Evolutionary conservation across 2,888 invertebrate genomes (phyloP).

Genomic region (Andricus curvator): DNA sequence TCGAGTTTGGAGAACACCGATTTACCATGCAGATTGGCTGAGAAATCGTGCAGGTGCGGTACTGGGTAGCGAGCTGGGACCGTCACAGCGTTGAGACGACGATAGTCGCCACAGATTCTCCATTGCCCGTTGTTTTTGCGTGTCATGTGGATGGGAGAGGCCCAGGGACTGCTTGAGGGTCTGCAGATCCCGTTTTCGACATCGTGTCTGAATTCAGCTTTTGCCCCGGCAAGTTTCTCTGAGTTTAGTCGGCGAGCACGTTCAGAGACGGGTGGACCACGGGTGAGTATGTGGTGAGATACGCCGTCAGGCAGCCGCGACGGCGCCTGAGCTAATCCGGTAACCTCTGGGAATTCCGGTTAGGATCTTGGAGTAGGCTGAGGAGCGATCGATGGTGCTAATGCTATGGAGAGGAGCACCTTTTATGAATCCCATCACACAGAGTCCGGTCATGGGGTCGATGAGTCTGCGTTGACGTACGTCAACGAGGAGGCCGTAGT

Average conservation of each 20-base stretch:
- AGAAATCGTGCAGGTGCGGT: slow-evolving; percentile 66
- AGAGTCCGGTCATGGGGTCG: too few relatives aligned
- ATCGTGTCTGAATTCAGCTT: background rate
- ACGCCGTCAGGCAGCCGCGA: too few relatives aligned
- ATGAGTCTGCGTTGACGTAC: too few relatives aligned
- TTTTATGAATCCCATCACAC: too few relatives aligned
- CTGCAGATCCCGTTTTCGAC: background rate
- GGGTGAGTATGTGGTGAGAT: too few relatives aligned
- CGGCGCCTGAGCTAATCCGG: slow-evolving; percentile 42
- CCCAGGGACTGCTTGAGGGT: slow-evolving; percentile 59
- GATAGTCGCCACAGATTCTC: slow-evolving; percentile 55
- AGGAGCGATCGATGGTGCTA: too few relatives aligned
- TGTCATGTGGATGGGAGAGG: slow-evolving; percentile 70
- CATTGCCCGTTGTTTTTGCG: slow-evolving; percentile 53
- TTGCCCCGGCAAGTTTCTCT: background rate
- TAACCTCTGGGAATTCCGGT: too few relatives aligned
- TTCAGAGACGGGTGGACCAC: too few relatives aligned
- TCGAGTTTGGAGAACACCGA: too few relatives aligned
- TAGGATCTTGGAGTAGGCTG: too few relatives aligned
- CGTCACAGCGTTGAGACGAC: slow-evolving; percentile 57
- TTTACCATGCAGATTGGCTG: slow-evolving; percentile 14
- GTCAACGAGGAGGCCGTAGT: too few relatives aligned
- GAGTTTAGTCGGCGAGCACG: background rate
- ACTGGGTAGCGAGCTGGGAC: slow-evolving; percentile 72
- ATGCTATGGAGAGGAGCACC: too few relatives aligned